phyloP scores from a whole-genome alignment of 2,888 invertebrate species.

The Trachelus troglodyta region DNA sequence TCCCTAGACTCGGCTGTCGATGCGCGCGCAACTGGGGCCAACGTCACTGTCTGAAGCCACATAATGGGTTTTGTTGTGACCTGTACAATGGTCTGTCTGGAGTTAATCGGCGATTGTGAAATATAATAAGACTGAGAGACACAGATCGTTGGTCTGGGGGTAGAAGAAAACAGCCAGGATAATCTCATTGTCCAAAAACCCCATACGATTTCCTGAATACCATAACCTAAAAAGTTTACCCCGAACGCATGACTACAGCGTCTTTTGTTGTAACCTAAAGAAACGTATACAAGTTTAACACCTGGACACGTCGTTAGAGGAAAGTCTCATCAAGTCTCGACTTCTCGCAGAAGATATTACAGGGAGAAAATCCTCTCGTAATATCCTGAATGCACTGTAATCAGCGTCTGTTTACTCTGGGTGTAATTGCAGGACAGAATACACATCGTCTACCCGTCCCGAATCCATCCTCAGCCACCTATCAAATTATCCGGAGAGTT shows the following conservation, averaged over 20 bases:
- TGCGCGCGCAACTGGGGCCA: background rate
- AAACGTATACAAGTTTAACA: background rate
- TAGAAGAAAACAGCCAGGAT: constrained; percentile 16
- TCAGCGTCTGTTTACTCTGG: constrained; percentile 23
- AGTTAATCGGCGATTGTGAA: background rate
- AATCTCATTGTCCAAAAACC: background rate
- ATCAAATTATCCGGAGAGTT: background rate
- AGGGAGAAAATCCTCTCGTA: background rate
- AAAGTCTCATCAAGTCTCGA: background rate
- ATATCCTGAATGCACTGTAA: constrained; percentile 22
- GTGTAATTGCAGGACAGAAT: constrained; percentile 20
- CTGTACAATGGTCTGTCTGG: background rate
- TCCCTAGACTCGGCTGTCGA: background rate
- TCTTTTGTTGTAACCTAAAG: background rate
- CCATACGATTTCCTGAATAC: background rate
- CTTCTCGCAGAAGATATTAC: background rate
- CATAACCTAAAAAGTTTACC: background rate
- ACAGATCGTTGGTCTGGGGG: background rate
- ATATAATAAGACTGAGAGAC: background rate
- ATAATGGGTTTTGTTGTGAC: background rate
- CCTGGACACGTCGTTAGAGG: background rate
- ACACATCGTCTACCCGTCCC: background rate
- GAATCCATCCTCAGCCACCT: background rate
- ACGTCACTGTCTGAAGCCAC: background rate
- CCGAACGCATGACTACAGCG: background rate